Conservation (phyloP, 2,113 vertebrate genomes). For the Misgurnus mizolepis region DNA sequence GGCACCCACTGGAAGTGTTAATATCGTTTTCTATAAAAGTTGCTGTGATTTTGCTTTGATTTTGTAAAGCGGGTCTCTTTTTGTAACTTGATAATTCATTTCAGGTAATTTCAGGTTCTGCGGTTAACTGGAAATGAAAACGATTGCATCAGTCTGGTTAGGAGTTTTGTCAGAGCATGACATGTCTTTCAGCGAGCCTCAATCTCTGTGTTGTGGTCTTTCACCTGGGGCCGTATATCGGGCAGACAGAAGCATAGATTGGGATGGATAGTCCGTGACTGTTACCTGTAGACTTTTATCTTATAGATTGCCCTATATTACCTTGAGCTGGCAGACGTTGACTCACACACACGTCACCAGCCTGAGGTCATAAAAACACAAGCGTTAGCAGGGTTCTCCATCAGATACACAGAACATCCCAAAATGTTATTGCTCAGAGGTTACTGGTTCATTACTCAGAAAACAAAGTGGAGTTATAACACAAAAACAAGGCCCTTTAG, state of each 20-base stretch:
- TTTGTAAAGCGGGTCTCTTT: background rate
- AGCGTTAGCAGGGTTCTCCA: background rate
- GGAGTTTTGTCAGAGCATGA: background rate
- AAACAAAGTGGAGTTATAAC: background rate
- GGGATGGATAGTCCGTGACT: constrained; percentile 27
- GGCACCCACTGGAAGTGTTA: background rate
- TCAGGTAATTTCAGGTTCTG: background rate
- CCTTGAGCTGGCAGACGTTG: constrained; percentile 39
- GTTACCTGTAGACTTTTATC: constrained; percentile 48
- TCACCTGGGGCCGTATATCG: background rate
- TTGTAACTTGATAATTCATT: background rate
- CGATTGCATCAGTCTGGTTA: background rate
- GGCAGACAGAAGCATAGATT: background rate
- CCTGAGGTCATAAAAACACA: constrained; percentile 1
- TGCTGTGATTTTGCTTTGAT: background rate
- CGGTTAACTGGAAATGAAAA: background rate
- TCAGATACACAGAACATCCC: background rate
- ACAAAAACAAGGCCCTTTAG: too few species aligned
- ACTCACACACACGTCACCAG: constrained; percentile 36
- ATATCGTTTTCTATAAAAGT: background rate
- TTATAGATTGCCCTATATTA: constrained; percentile 8
- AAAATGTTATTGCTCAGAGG: background rate
- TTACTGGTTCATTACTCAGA: background rate
- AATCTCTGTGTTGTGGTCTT: constrained; percentile 6
- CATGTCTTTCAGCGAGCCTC: background rate